phyloP scores from a whole-genome alignment of 2,113 vertebrate genomes.

The Bombycilla garrulus region DNA sequence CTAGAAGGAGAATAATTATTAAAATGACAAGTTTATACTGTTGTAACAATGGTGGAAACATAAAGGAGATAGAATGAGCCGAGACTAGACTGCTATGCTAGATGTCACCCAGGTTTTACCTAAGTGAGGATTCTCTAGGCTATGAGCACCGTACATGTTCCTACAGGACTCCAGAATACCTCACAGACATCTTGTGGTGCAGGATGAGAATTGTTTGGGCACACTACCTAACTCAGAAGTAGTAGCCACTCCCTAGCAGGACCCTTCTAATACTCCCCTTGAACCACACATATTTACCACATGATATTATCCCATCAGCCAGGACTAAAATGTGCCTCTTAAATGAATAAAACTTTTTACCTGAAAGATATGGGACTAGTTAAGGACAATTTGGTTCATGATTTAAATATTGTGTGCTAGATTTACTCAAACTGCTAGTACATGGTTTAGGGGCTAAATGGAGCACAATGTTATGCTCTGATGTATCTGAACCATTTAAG shows the following conservation, averaged over 20 bases:
- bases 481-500: background rate
- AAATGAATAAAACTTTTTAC: background rate
- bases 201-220: background rate
- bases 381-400: background rate
- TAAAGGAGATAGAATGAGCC: background rate
- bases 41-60: background rate
- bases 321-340: background rate
- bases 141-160: accelerated
- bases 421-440: background rate
- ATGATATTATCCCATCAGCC: background rate
- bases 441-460: background rate
- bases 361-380: background rate
- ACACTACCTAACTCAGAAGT: background rate
- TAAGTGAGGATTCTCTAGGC: background rate
- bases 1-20: background rate
- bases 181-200: background rate
- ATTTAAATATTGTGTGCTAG: background rate
- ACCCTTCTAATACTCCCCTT: background rate
- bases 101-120: background rate
- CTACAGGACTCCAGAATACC: background rate
- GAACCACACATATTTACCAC: background rate
- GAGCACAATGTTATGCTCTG: background rate
- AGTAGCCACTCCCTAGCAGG: background rate
- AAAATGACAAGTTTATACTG: background rate
- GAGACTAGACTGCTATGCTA: background rate